Evolutionary conservation across 2,113 vertebrate genomes (phyloP), one percentile per base, ranked within the genome.

Genomic region (Varanus komodoensis): DNA sequence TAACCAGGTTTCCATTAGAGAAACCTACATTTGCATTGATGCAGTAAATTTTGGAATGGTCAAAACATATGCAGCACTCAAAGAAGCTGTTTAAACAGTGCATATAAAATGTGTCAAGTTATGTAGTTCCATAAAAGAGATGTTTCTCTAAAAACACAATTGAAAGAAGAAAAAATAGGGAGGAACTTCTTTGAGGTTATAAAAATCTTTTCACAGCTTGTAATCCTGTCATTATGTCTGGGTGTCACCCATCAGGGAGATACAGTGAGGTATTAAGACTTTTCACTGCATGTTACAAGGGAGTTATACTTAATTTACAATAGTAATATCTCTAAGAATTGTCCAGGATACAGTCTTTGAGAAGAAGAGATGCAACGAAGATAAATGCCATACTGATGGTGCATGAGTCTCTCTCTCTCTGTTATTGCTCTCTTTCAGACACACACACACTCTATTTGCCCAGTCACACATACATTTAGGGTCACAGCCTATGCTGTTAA

Each of bases 21-120:
- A 96, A 96, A 92, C 93, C 91, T 93, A 82, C 54, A 80, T 93
- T 92, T 50, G 12, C 83, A 32, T 93, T 44, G 84, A 87, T 84
- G 52, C 81, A 89, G 61, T 87, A 89, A 89, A 77, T 93, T 91
- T 84, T 94, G 57, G 74, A 94, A 44, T 12, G 87, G 89, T 3
- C 50, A 75, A 91, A 92, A 74, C 75, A 93, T 94, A 81, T 88
- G 38, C 1, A 89, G 6, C 68, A 93, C 54, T 84, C 29, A 91
- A 90, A 94, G 32, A 82, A 84, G 52, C 32, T 32, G 88, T 86
- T 80, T 79, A 69, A 27, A 0, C 38, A 75, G 50, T 38, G 0
- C 6, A 1, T 75, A 38, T 8, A 44, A 6, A 9, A 25, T 29
- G 32, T 88, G 89, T 90, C 91, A 91, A 90, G 8, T 85, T 71